Conservation (phyloP, 2,888 invertebrate genomes). For the Synanthedon myopaeformis region DNA sequence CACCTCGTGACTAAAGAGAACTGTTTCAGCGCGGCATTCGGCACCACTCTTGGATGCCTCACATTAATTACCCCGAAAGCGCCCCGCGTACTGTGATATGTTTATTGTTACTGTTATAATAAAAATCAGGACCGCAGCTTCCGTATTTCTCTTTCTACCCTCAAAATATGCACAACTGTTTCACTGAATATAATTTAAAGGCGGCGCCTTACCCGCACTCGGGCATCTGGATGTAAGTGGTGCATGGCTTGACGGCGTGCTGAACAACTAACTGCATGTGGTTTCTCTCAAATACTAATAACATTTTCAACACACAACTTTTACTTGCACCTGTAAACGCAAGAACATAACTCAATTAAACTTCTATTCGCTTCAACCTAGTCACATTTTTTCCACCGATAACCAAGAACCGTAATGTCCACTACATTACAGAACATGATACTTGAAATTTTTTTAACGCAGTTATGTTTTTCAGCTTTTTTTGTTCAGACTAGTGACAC, state of each 20-base stretch:
- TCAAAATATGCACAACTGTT: conserved; percentile 32
- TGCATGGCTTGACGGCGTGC: conserved; percentile 64
- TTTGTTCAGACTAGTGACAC: not conserved
- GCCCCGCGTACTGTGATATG: conserved; percentile 71
- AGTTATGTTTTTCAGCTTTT: not conserved
- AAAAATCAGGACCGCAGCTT: conserved; percentile 50
- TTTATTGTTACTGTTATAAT: conserved; percentile 69
- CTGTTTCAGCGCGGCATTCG: conserved; percentile 39
- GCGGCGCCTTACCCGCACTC: conserved; percentile 30
- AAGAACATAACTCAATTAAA: conserved; percentile 6
- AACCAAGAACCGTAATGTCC: not conserved
- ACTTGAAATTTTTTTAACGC: not conserved
- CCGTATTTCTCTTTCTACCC: conserved; percentile 38
- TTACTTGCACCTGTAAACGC: conserved; percentile 30
- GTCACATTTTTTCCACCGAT: not conserved
- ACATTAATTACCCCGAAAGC: conserved; percentile 54
- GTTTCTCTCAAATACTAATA: conserved; percentile 32
- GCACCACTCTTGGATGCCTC: conserved; percentile 43
- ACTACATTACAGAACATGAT: not conserved
- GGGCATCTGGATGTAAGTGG: conserved; percentile 53
- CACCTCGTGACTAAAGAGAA: conserved; percentile 37
- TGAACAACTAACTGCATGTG: conserved; percentile 53
- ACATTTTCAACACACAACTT: conserved; percentile 14
- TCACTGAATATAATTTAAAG: conserved; percentile 20
- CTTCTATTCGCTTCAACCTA: conserved; percentile 5